These are phyloP conservation scores for Pungitius pungitius DNA, from an alignment of 2,113 vertebrate genomes.

Conservation along the genomic window DNA sequence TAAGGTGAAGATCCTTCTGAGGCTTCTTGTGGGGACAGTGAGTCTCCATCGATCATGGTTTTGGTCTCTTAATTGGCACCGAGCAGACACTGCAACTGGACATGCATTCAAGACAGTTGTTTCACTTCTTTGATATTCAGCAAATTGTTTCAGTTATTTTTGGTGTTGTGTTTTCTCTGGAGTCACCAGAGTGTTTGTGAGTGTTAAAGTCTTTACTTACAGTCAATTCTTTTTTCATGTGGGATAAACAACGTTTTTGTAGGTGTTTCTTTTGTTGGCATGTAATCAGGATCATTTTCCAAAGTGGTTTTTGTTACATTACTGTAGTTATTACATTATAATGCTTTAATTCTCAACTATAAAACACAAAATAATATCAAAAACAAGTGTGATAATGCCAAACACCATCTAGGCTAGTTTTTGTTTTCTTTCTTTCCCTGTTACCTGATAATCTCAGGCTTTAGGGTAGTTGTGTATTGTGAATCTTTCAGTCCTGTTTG, in stretches of 20 bases:
- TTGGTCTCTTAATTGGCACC: neutral
- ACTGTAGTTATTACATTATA: neutral
- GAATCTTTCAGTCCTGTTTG: neutral
- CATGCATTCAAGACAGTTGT: neutral
- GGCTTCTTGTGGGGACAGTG: neutral
- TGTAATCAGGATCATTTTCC: neutral
- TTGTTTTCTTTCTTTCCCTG: neutral
- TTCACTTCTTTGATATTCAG: neutral
- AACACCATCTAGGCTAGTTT: no score
- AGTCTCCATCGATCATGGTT: neutral
- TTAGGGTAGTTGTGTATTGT: neutral
- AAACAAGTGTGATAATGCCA: no score
- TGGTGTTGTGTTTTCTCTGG: neutral
- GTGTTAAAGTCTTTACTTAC: neutral
- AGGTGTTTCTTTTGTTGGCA: neutral
- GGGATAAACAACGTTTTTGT: neutral
- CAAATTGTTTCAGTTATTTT: neutral
- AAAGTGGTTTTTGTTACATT: neutral
- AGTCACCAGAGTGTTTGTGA: neutral
- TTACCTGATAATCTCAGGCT: neutral
- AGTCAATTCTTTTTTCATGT: neutral
- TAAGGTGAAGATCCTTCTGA: conserved; percentile 9
- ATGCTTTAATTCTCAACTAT: no score
- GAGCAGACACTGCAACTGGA: neutral
- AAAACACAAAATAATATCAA: no score